Conservation (phyloP, 1,140 invertebrate genomes). For the Caenorhabditis latens region DNA sequence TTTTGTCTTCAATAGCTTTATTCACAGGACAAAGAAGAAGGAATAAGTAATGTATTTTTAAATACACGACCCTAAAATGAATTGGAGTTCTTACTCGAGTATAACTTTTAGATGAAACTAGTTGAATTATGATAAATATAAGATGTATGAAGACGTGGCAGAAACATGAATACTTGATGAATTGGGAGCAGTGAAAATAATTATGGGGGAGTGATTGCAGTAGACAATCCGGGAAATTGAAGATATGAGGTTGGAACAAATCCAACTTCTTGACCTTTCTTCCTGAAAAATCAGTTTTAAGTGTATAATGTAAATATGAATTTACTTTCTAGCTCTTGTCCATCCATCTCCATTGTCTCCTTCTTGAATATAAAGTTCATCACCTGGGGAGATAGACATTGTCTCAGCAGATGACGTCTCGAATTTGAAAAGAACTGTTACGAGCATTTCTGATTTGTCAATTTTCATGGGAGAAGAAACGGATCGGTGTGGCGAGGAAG, state of each 20-base stretch:
- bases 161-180: background rate
- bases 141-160: background rate
- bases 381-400: background rate
- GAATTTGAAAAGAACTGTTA: slow-evolving; percentile 30
- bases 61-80: background rate
- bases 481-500: background rate
- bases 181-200: background rate
- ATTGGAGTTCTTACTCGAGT: slow-evolving; percentile 3
- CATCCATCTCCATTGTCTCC: slow-evolving; percentile 26
- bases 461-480: slow-evolving; percentile 22
- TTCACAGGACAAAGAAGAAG: slow-evolving; percentile 22
- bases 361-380: slow-evolving; percentile 1
- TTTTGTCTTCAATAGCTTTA: background rate
- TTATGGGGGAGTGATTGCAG: background rate
- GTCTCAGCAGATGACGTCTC: background rate
- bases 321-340: slow-evolving; percentile 30
- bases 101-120: slow-evolving; percentile 13
- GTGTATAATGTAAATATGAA: background rate
- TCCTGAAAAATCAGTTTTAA: background rate
- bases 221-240: background rate
- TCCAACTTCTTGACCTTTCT: background rate
- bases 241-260: slow-evolving; percentile 38
- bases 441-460: background rate
- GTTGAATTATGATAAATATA: slow-evolving; percentile 45
- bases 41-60: background rate